Evolutionary conservation across 1,140 invertebrate species (phyloP).

Genomic region (Melipona quadrifasciata): DNA sequence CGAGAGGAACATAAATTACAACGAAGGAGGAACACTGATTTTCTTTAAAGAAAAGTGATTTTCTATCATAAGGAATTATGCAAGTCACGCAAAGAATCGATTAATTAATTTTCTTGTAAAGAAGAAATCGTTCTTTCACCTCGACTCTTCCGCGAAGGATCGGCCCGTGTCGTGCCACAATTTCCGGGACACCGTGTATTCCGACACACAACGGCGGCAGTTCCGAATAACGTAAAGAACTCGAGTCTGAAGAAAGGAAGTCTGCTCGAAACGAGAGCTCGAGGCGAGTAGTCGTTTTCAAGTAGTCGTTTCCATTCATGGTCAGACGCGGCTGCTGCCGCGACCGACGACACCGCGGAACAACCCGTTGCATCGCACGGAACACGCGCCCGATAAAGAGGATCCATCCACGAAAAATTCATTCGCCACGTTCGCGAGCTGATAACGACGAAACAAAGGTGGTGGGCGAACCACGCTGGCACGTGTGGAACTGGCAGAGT

Average conservation of each 20-base stretch:
- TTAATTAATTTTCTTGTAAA: too few relatives aligned
- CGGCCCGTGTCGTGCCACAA: too few relatives aligned
- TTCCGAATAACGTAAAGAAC: not conserved
- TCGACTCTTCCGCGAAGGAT: too few relatives aligned
- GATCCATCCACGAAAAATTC: not conserved
- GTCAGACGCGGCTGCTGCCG: not conserved
- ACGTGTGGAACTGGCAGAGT: not conserved
- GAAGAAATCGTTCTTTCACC: too few relatives aligned
- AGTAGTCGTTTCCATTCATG: conserved; percentile 16
- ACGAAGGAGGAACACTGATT: too few relatives aligned
- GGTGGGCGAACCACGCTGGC: too few relatives aligned
- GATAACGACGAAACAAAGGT: too few relatives aligned
- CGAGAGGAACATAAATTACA: too few relatives aligned
- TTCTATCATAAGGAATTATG: too few relatives aligned
- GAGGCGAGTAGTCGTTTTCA: not conserved
- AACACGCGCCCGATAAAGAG: not conserved
- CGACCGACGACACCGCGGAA: not conserved
- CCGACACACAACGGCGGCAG: not conserved
- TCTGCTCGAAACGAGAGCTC: not conserved
- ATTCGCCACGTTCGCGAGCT: not conserved
- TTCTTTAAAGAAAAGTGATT: too few relatives aligned
- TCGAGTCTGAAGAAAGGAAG: not conserved
- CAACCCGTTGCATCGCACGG: too few relatives aligned
- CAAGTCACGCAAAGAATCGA: too few relatives aligned
- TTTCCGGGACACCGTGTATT: not conserved